These are phyloP conservation scores for Podarcis muralis DNA, from an alignment of 2,113 vertebrate species.

Conservation along the genomic window DNA sequence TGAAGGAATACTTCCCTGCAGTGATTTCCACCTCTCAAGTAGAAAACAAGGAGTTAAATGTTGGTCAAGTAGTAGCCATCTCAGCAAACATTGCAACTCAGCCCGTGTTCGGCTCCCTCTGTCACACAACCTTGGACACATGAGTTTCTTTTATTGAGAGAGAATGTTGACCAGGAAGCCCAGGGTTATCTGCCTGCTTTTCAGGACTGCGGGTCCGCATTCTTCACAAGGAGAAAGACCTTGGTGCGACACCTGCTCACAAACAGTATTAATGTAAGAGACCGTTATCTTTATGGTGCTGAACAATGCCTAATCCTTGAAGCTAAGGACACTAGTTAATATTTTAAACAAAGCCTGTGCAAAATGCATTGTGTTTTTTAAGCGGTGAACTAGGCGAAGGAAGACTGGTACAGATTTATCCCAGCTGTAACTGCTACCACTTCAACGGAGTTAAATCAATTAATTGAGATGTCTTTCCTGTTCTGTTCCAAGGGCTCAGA, in stretches of 20 bases:
- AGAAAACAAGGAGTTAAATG: conserved; percentile 46
- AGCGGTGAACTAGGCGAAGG: conserved; percentile 23
- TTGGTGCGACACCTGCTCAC: not conserved
- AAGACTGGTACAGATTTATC: not conserved
- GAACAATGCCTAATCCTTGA: conserved; percentile 55
- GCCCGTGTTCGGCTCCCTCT: not conserved
- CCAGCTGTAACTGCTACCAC: conserved; percentile 26
- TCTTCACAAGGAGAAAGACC: not conserved
- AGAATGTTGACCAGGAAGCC: not conserved
- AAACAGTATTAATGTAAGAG: not conserved
- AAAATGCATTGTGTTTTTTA: not conserved
- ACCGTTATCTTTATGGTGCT: conserved; percentile 23
- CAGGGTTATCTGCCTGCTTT: conserved; percentile 2
- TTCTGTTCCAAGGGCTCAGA: not conserved
- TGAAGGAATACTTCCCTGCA: not conserved
- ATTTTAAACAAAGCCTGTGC: conserved; percentile 43
- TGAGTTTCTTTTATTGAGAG: conserved; percentile 13
- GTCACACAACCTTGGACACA: conserved; percentile 14
- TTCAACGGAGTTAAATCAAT: conserved; percentile 47
- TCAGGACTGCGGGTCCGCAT: not conserved
- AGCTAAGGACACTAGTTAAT: conserved; percentile 51
- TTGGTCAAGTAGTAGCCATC: not conserved
- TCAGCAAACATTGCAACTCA: not conserved
- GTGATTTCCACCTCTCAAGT: not conserved
- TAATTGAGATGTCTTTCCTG: conserved; percentile 4